phyloP scores from a whole-genome alignment of 1,140 invertebrate genomes.

The Achatina immaculata region DNA sequence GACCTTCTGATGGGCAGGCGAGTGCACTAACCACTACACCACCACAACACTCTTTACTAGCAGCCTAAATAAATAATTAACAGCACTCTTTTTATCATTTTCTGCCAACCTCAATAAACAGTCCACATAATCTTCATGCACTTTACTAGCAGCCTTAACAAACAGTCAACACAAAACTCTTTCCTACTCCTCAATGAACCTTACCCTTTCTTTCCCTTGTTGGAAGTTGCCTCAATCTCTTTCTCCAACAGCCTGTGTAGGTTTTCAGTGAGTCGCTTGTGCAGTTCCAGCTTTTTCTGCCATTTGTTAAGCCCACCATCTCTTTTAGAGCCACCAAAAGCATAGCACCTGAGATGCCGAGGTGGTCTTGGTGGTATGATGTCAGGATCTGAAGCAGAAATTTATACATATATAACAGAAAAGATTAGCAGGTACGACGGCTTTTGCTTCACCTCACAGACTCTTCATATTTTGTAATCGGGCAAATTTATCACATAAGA shows the following conservation, averaged over 20 bases:
- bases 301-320: neutral
- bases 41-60: no score
- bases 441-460: no score
- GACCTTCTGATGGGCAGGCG: no score
- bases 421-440: neutral
- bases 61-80: no score
- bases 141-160: no score
- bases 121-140: no score
- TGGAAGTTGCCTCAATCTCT: neutral
- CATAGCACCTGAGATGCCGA: slow-evolving; percentile 8
- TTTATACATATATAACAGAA: neutral
- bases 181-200: neutral
- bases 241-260: slow-evolving; percentile 7
- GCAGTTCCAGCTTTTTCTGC: neutral
- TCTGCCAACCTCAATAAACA: no score
- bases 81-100: no score
- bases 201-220: neutral
- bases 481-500: neutral
- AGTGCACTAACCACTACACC: no score
- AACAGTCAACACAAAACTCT: neutral
- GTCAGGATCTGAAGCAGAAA: slow-evolving; percentile 19
- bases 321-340: neutral
- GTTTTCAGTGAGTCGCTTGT: slow-evolving; percentile 13
- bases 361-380: slow-evolving; percentile 25
- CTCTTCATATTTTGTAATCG: no score